A percentile compares a stretch with the other conserved stretches of the same genome.
These are phyloP conservation scores for Huso huso DNA, from an alignment of 2,797 vertebrate genomes.

Conservation along the genomic window DNA sequence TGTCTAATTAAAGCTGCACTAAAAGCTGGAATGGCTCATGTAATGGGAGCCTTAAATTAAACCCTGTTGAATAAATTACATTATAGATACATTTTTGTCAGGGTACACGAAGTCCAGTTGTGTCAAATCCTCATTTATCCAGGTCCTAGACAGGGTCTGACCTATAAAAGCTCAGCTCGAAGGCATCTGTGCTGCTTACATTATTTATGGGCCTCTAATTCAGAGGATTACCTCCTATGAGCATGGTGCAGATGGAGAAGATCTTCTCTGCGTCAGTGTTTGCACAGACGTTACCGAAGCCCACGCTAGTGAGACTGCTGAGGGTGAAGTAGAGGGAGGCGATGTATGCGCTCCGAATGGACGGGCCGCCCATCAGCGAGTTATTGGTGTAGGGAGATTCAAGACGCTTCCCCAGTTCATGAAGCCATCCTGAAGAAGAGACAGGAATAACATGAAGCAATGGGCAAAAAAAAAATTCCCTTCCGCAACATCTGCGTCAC, in stretches of 20 bases:
- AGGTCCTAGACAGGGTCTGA: no score
- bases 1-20: no score
- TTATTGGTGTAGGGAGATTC: slow-evolving; percentile 83
- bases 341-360: slow-evolving; percentile 83
- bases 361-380: slow-evolving; percentile 73
- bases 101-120: no score
- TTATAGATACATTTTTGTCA: no score
- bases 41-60: no score
- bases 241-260: slow-evolving; percentile 96
- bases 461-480: not conserved
- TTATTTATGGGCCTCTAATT: no score
- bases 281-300: slow-evolving; percentile 87
- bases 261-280: slow-evolving; percentile 91
- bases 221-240: slow-evolving; percentile 74
- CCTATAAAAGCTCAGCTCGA: no score
- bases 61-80: no score
- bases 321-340: slow-evolving; percentile 95
- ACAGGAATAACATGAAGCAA: not conserved
- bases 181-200: no score
- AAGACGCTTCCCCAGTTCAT: slow-evolving; percentile 85
- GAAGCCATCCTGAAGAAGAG: slow-evolving; percentile 74
- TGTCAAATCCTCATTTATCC: no score
- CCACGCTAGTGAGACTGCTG: slow-evolving; percentile 89
- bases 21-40: no score
- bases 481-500: not conserved